Evolutionary conservation across 2,888 invertebrate genomes (phyloP).

Genomic region (Troglohyphantes excavatus): DNA sequence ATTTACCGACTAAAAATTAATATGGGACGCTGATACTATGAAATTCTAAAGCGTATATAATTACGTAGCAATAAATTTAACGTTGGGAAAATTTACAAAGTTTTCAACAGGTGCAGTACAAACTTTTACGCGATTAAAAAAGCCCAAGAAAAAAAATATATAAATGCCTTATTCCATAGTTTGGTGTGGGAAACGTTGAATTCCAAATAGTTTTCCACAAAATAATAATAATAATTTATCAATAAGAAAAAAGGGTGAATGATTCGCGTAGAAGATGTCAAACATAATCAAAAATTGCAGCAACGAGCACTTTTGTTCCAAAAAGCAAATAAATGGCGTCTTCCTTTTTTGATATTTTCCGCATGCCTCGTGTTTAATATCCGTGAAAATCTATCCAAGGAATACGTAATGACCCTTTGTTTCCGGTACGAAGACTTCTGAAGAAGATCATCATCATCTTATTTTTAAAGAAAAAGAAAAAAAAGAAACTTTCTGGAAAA

Average conservation of each 20-base stretch:
- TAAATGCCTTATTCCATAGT: too few relatives aligned
- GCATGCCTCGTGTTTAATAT: slow-evolving; percentile 74
- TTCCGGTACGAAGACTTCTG: slow-evolving; percentile 56
- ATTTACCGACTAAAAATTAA: too few relatives aligned
- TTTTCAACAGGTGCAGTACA: too few relatives aligned
- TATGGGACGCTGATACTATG: too few relatives aligned
- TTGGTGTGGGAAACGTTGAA: too few relatives aligned
- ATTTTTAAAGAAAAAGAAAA: background rate
- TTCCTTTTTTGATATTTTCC: slow-evolving; percentile 55
- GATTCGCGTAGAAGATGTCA: background rate
- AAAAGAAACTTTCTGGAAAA: background rate
- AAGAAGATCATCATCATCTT: slow-evolving; percentile 13
- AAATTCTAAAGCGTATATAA: too few relatives aligned
- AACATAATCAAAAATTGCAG: slow-evolving; percentile 12
- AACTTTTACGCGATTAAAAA: too few relatives aligned
- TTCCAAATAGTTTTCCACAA: too few relatives aligned
- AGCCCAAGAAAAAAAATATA: too few relatives aligned
- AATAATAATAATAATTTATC: too few relatives aligned
- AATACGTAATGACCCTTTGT: slow-evolving; percentile 52
- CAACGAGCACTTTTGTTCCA: background rate
- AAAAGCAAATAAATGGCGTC: slow-evolving; percentile 39
- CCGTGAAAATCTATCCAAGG: slow-evolving; percentile 67
- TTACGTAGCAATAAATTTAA: too few relatives aligned
- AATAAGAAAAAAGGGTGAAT: background rate
- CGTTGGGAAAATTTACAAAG: too few relatives aligned